Evolutionary conservation across 2,113 vertebrate species (phyloP).

Genomic region (Chaenogobius annularis): DNA sequence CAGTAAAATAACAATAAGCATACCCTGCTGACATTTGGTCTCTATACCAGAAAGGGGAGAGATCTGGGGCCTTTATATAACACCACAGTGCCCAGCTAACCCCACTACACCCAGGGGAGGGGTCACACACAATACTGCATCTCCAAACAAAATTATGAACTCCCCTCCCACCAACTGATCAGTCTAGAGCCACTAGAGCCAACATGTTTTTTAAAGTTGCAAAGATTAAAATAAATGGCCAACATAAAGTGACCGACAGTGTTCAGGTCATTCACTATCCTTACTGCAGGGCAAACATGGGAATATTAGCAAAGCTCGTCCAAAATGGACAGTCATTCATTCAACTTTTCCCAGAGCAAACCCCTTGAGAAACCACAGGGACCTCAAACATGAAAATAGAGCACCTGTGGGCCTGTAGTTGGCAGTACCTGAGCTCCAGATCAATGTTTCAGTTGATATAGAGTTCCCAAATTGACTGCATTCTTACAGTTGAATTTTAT

Average conservation of each 20-base stretch:
- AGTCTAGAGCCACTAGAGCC: background rate
- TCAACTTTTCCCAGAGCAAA: background rate
- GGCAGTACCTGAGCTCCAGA: background rate
- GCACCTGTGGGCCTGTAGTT: constrained; percentile 1
- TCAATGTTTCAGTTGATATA: constrained; percentile 1
- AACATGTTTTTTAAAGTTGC: background rate
- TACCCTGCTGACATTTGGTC: constrained; percentile 77
- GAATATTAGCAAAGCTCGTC: constrained; percentile 19
- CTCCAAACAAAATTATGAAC: constrained; percentile 74
- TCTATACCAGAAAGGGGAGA: constrained; percentile 72
- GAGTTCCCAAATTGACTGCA: background rate
- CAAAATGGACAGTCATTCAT: constrained; percentile 24
- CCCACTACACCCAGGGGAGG: constrained; percentile 61
- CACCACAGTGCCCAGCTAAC: constrained; percentile 44
- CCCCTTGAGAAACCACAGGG: constrained; percentile 4
- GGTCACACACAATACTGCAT: constrained; percentile 62
- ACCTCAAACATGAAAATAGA: constrained; percentile 19
- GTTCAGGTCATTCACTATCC: background rate
- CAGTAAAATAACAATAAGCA: constrained; percentile 73
- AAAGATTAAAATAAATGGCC: background rate
- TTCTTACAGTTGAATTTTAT: constrained; percentile 5
- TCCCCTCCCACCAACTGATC: constrained; percentile 48
- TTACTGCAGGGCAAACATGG: constrained; percentile 6
- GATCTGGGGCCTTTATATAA: constrained; percentile 78
- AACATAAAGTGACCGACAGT: background rate